These are phyloP conservation scores for Butorides virescens DNA, from an alignment of 2,113 vertebrate species.

Conservation along the genomic window DNA sequence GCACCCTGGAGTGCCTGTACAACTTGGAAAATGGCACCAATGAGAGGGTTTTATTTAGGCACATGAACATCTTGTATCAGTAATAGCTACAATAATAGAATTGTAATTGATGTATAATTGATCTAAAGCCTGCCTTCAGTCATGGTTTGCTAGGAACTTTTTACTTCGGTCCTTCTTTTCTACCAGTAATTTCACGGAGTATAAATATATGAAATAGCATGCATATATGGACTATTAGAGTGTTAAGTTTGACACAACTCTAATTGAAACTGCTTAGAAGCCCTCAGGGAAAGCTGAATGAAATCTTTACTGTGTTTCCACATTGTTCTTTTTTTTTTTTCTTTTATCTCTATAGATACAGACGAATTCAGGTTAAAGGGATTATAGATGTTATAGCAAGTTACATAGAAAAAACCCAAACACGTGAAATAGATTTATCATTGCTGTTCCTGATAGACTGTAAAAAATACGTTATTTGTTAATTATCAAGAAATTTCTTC, in stretches of 20 bases:
- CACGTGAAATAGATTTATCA: conserved; percentile 1
- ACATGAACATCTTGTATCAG: not conserved
- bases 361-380: not conserved
- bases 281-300: not conserved
- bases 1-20: not conserved
- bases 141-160: not conserved
- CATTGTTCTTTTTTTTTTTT: not conserved
- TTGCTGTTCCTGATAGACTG: not conserved
- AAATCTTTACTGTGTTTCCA: not conserved
- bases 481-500: conserved; percentile 42
- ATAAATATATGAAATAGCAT: not conserved
- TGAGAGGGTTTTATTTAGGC: not conserved
- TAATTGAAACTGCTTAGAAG: not conserved
- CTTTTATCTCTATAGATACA: not conserved
- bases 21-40: not conserved
- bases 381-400: not conserved
- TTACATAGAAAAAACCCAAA: not conserved
- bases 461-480: not conserved
- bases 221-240: not conserved
- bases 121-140: not conserved
- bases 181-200: not conserved
- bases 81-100: not conserved
- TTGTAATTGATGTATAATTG: not conserved
- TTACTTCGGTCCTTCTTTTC: not conserved
- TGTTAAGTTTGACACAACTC: not conserved